Percentiles rank a stretch among this genome's conserved stretches.
These are phyloP conservation scores for Spheniscus humboldti DNA, from an alignment of 2,797 vertebrate genomes.

Conservation along the genomic window DNA sequence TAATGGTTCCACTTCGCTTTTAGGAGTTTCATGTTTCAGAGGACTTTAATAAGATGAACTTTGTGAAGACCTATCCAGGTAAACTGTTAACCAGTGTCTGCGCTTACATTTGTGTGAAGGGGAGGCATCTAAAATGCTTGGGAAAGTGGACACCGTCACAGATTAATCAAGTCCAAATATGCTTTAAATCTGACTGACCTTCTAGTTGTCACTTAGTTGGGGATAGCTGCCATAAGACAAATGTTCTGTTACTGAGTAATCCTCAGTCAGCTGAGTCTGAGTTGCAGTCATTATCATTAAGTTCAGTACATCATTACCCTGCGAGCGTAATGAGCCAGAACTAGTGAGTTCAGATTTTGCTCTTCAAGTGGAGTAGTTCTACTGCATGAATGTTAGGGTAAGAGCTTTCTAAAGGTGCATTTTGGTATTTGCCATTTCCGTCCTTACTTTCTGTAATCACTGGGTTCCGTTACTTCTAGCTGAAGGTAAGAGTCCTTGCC, in stretches of 20 bases:
- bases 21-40: conserved; percentile 98
- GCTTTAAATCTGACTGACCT: not conserved
- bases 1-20: not conserved
- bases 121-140: not conserved
- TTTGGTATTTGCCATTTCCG: not conserved
- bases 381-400: not conserved
- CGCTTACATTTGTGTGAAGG: not conserved
- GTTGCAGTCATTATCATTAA: not conserved
- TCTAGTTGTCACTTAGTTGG: not conserved
- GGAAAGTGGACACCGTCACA: not conserved
- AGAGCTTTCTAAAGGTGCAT: not conserved
- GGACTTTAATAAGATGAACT: conserved; percentile 99
- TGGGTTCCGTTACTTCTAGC: not conserved
- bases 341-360: not conserved
- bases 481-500: not conserved
- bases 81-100: conserved; percentile 5
- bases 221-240: not conserved
- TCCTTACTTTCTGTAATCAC: not conserved
- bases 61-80: conserved; percentile 98
- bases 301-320: not conserved
- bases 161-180: not conserved
- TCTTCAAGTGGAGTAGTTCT: not conserved
- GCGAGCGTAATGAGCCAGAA: not conserved
- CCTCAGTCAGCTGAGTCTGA: not conserved
- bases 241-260: not conserved